Evolutionary conservation across 2,113 vertebrate genomes (phyloP), one percentile per base, ranked within the genome.

Genomic region (Rhinopomastus cyanomelas): DNA sequence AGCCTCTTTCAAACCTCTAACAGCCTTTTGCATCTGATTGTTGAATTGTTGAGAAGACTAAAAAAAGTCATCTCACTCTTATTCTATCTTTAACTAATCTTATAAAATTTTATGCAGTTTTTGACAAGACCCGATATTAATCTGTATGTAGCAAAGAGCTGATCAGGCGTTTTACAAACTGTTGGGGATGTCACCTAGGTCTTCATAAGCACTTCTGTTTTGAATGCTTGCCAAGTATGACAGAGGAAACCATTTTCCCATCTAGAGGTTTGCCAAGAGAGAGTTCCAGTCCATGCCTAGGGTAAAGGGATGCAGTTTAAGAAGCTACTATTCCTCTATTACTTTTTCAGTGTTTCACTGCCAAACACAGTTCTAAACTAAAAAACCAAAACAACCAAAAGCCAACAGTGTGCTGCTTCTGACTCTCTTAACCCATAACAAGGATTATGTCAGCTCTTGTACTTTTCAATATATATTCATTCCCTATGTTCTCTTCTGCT

Each of bases 121-220:
- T 39, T 90, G 89, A 92, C 67, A 88, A 93, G 81, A 73, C 55
- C 90, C 84, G 84, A 65, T 94, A 81, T 61, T 95, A 92, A 78
- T 73, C 81, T 90, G 51, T n/a, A 44, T 26, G 42, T 55, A 93
- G 84, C 51, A 64, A 85, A 64, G 74, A 94, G 67, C 7, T 66
- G 90, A 94, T 92, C 78, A 81, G 74, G 78, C 91, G 90, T 66
- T 94, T 79, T 92, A 76, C 91, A 94, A 90, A 81, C 87, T 94
- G 89, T 76, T 93, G 74, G 67, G 46, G 67, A 72, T 73, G 78
- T 90, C 91, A 90, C 36, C 53, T 51, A 73, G 78, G 89, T 82
- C 75, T 79, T 57, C 3, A 4, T 23, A 82, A 90, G 81, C 91
- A 79, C 75, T 90, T 84, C 65, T 29, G 67, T 72, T 90, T 57